Evolutionary conservation across 2,113 vertebrate genomes (phyloP), one percentile per base, ranked within the genome.

Genomic region (Mormyrus iriodes): DNA sequence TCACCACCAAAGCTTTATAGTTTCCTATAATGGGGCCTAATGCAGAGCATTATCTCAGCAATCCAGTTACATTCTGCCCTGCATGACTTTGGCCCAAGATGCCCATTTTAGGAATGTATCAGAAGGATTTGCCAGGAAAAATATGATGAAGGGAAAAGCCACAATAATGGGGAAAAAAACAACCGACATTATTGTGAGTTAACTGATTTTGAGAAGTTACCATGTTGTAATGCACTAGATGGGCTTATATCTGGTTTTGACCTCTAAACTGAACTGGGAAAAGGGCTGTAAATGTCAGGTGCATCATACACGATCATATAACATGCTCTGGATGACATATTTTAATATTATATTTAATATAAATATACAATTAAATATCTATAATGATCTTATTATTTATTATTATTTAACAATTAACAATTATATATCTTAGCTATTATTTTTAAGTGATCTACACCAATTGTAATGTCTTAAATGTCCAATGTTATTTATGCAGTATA

Each of bases 41-140:
- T 95, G 95, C 93, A 95, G 95, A 95, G 94, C 91, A 95, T 96
- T 96, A 95, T 93, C 90, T 93, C 93, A 93, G 92, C 94, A 96
- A 96, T 95, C 93, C 92, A 93, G 94, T 95, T 95, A 95, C 94
- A 94, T 93, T 95, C 92, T 95, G 90, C 89, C 90, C 93, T 89
- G 88, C 82, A 91, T 94, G 94, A 91, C 92, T 94, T 49, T 94
- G 92, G 88, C 90, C 94, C 94, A 89, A 94, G 92, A 88, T 89
- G 94, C 93, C 94, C 79, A 48, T 42, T 76, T 89, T 44, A 24
- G 44, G 17, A 55, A 86, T 88, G 52, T 55, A 69, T 90, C 58
- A 58, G 51, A n/a, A 39, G 84, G n/a, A 88, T 51, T 31, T 35
- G 24, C 24, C n/a, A 55, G 31, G 27, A 82, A 76, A 42, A 79